A percentile compares a stretch with the other conserved stretches of the same genome.
Evolutionary conservation across 2,888 invertebrate genomes (phyloP).

Genomic region (Automeris io): DNA sequence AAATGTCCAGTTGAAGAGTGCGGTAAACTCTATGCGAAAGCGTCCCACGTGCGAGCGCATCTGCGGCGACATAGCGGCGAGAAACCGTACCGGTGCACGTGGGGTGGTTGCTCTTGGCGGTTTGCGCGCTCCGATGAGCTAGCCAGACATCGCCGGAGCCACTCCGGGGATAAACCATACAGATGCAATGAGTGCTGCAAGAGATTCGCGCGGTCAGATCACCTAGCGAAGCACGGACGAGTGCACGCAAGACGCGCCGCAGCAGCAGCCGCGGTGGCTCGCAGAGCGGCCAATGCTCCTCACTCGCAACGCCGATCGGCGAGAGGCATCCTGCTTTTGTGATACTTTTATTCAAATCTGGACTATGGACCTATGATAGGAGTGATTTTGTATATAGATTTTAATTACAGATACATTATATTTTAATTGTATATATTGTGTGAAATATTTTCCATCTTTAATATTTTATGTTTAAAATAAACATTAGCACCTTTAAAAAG

Average conservation of each 20-base stretch:
- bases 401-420: too few species aligned
- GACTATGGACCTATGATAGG: neutral
- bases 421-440: neutral
- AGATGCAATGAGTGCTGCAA: constrained; percentile 92
- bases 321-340: constrained; percentile 42
- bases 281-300: constrained; percentile 23
- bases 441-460: neutral
- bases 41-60: constrained; percentile 93
- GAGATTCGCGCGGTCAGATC: constrained; percentile 94
- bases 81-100: constrained; percentile 84
- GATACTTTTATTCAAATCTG: constrained; percentile 22
- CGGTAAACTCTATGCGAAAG: constrained; percentile 90
- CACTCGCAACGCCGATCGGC: constrained; percentile 25
- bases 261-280: constrained; percentile 39
- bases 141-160: constrained; percentile 94
- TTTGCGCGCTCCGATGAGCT: constrained; percentile 97
- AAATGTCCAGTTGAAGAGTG: constrained; percentile 84
- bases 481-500: too few species aligned
- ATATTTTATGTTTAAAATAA: too few species aligned
- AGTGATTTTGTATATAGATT: constrained; percentile 1
- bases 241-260: constrained; percentile 83
- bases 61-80: constrained; percentile 90
- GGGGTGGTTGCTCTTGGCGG: constrained; percentile 92
- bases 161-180: constrained; percentile 96
- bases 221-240: constrained; percentile 93